Percentiles rank a stretch among this genome's conserved stretches.
phyloP scores from a whole-genome alignment of 2,888 invertebrate genomes.

The Drosophila austrosaltans region DNA sequence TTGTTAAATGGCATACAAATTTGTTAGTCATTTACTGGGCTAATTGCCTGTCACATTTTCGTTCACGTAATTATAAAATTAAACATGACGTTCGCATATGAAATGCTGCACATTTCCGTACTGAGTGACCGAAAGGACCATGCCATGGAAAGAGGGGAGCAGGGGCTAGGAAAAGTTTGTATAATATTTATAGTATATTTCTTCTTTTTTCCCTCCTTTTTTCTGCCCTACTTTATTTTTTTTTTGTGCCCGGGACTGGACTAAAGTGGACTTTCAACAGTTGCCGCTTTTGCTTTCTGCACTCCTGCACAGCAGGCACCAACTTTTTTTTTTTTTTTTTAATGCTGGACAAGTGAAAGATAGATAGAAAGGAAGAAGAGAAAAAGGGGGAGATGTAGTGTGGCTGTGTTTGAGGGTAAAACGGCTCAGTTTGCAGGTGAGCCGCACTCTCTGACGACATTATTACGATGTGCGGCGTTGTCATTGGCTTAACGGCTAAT shows the following conservation, averaged over 20 bases:
- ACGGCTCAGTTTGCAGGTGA: constrained; percentile 59
- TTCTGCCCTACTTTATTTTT: background rate
- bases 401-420: constrained; percentile 19
- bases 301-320: constrained; percentile 23
- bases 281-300: constrained; percentile 33
- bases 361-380: constrained; percentile 12
- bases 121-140: constrained; percentile 16
- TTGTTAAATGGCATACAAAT: constrained; percentile 40
- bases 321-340: constrained; percentile 29
- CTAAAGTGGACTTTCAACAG: constrained; percentile 48
- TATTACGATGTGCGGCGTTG: constrained; percentile 57
- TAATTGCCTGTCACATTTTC: constrained; percentile 35
- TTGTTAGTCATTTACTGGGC: constrained; percentile 40
- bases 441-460: constrained; percentile 56
- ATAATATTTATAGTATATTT: constrained; percentile 8
- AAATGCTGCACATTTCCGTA: constrained; percentile 56
- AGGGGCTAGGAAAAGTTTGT: background rate
- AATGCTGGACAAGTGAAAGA: background rate
- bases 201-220: constrained; percentile 8
- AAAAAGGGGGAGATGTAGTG: constrained; percentile 14
- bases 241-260: constrained; percentile 4
- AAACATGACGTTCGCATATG: constrained; percentile 48
- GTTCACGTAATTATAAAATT: constrained; percentile 55
- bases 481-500: constrained; percentile 66
- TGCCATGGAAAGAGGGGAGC: background rate